Base-by-base conservation (phyloP, 2,797 vertebrate species). In the Microctenopoma lineatum region DNA sequence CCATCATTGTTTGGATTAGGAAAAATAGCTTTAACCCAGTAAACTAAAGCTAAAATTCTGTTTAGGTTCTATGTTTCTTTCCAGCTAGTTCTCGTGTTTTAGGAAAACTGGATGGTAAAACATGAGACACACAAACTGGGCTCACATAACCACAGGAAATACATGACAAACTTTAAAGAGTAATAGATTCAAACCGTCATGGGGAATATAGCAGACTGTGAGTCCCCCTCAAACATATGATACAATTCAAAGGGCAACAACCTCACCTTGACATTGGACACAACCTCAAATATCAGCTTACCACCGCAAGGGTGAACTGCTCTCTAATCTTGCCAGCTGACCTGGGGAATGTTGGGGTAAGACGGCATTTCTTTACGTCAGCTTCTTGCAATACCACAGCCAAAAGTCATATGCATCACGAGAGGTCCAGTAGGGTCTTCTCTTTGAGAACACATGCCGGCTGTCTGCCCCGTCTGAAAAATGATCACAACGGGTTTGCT, bases 241-340 rank as follows among this genome's bases (percentile, higher is more conserved):
- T 84, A 86, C 85, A 83, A 87, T 87, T 84, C 74, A 84, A 67
- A 83, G 84, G 84, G 72, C 81, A 81, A 39, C 64, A 70, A 79
- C 86, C 46, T 91, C 87, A 90, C 89, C 89, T 91, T 87, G 87
- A 92, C 87, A 67, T 77, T 87, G 79, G 56, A 38, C 80, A 81
- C 72, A 82, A 78, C 69, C 76, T 75, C 58, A 66, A 50, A 79
- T 86, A 91, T 91, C 84, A 74, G 48, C 13, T 91, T 91, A 88
- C 89, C 44, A 15, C 62, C 76, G 72, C 27, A 63, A 78, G 81
- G 48, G 58, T 76, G 85, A 76, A 62, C 62, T 64, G 74, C 88
- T 66, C 60, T 85, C 70, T 87, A 82, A 86, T 85, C 82, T 81
- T 50, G 2, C 81, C 83, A 87, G 86, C 81, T 86, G 85, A 90